A percentile compares a stretch with the other conserved stretches of the same genome.
Conservation (phyloP, 2,113 vertebrate species). For the Pipa parva region DNA sequence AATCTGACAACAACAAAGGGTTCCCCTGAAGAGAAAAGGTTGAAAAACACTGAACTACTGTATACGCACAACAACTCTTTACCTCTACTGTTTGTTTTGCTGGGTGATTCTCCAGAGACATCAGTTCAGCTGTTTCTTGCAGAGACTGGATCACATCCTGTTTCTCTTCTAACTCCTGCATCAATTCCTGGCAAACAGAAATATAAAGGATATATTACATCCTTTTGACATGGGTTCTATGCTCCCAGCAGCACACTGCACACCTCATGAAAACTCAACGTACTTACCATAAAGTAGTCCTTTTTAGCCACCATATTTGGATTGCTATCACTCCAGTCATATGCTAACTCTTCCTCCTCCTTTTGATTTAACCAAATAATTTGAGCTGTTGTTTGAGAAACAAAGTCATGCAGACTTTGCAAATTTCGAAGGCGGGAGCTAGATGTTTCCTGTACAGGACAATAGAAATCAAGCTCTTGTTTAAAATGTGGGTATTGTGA, state of each 20-base stretch:
- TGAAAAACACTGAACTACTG: neutral
- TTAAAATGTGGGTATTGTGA: too few species aligned
- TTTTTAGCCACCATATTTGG: slow-evolving; percentile 79
- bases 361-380: slow-evolving; percentile 97
- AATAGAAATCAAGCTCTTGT: too few species aligned
- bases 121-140: slow-evolving; percentile 80
- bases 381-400: slow-evolving; percentile 85
- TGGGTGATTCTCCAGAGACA: slow-evolving; percentile 90
- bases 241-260: fast-evolving
- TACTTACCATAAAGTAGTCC: slow-evolving; percentile 81
- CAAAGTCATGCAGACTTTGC: slow-evolving; percentile 84
- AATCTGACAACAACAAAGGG: too few species aligned
- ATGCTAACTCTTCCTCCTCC: slow-evolving; percentile 95
- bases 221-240: neutral
- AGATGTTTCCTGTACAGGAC: slow-evolving; percentile 77
- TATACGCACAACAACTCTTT: slow-evolving; percentile 10
- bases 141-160: slow-evolving; percentile 81
- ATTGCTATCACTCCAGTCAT: slow-evolving; percentile 93
- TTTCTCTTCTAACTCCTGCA: slow-evolving; percentile 81
- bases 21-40: too few species aligned
- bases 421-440: slow-evolving; percentile 86
- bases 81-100: slow-evolving; percentile 96
- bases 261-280: neutral
- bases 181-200: slow-evolving; percentile 73
- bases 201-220: neutral